A percentile compares a stretch with the other conserved stretches of the same genome.
Conservation (phyloP, 2,888 invertebrate genomes). For the Dryococelus australis region DNA sequence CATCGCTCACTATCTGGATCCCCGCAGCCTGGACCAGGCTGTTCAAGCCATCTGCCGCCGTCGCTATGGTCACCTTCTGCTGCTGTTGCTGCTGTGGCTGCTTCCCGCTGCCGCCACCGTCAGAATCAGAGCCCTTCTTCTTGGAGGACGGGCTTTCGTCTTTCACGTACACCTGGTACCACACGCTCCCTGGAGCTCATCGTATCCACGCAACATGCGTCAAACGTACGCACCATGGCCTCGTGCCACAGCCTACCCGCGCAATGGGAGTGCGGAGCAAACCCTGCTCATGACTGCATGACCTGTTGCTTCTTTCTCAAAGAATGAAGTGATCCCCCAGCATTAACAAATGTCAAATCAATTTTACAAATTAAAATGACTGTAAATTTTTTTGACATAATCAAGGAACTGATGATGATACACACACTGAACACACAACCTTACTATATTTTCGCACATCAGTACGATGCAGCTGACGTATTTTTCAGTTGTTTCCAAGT, state of each 20-base stretch:
- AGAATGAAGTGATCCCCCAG: too few relatives aligned
- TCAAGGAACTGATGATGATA: too few relatives aligned
- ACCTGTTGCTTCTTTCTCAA: too few relatives aligned
- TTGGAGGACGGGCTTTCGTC: conserved; percentile 56
- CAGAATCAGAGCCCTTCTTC: conserved; percentile 40
- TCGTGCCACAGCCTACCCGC: background rate
- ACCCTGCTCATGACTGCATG: background rate
- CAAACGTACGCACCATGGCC: background rate
- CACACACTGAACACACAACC: too few relatives aligned
- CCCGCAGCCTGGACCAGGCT: conserved; percentile 55
- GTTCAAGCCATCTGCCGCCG: conserved; percentile 49
- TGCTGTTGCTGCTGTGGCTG: conserved; percentile 43
- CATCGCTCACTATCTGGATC: conserved; percentile 57
- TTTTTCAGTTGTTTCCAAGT: too few relatives aligned
- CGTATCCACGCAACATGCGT: background rate
- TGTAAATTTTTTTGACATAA: too few relatives aligned
- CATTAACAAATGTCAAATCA: too few relatives aligned
- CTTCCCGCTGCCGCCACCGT: conserved; percentile 33
- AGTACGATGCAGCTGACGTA: too few relatives aligned
- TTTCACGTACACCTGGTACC: conserved; percentile 65
- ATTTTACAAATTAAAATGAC: too few relatives aligned
- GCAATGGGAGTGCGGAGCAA: background rate
- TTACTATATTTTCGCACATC: too few relatives aligned
- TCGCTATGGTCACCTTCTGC: conserved; percentile 46
- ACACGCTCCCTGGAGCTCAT: background rate